phyloP scores from a whole-genome alignment of 2,888 invertebrate genomes.

The Aporophyla nigra region DNA sequence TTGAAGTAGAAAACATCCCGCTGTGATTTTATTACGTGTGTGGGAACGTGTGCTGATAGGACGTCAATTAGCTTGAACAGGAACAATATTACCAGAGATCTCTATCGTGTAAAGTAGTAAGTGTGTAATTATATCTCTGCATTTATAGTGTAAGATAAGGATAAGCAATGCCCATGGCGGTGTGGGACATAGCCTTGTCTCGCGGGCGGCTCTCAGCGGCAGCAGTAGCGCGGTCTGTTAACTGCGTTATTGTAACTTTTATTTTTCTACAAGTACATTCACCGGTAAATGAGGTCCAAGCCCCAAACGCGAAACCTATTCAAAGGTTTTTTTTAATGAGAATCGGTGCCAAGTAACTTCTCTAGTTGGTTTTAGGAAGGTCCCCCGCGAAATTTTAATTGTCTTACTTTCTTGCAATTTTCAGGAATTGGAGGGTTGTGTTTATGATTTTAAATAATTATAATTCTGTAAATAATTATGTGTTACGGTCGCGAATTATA shows the following conservation, averaged over 20 bases:
- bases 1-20: too few species aligned
- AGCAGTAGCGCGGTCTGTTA: background rate
- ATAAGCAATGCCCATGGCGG: conserved; percentile 62
- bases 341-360: background rate
- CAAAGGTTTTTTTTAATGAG: background rate
- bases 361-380: background rate
- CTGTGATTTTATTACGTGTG: too few species aligned
- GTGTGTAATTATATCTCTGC: conserved; percentile 64
- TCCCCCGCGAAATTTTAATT: too few species aligned
- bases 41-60: too few species aligned
- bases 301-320: background rate
- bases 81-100: conserved; percentile 66
- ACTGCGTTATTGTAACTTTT: background rate
- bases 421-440: too few species aligned
- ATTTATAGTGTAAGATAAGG: conserved; percentile 65
- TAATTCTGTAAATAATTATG: too few species aligned
- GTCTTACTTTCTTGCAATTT: too few species aligned
- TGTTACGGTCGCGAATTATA: too few species aligned
- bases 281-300: background rate
- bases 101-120: conserved; percentile 66
- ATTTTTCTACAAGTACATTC: background rate
- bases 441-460: too few species aligned
- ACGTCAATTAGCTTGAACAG: conserved; percentile 42
- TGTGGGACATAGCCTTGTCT: conserved; percentile 51
- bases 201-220: conserved; percentile 51